A percentile compares a stretch with the other conserved stretches of the same genome.
Evolutionary conservation across 2,113 vertebrate genomes (phyloP).

Genomic region (Cervus canadensis): DNA sequence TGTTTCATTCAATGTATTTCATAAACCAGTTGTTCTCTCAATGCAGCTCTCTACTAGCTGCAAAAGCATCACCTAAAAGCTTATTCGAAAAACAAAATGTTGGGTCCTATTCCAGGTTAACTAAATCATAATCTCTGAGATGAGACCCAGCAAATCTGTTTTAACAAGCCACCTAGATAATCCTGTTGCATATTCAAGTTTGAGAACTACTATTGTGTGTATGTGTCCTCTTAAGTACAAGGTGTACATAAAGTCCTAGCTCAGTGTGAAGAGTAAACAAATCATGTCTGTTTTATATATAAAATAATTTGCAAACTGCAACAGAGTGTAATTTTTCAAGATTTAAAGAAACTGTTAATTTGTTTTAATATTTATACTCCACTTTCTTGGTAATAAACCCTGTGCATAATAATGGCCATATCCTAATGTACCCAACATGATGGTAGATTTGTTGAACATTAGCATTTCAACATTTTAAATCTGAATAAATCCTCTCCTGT

Average conservation of each 20-base stretch:
- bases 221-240: background rate
- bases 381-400: background rate
- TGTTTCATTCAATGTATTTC: background rate
- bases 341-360: slow-evolving; percentile 11
- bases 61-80: background rate
- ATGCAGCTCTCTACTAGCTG: background rate
- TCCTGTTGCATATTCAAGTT: background rate
- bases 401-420: background rate
- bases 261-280: slow-evolving; percentile 11
- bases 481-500: background rate
- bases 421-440: background rate
- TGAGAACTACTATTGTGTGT: background rate
- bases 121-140: background rate
- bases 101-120: background rate
- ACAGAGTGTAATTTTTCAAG: background rate
- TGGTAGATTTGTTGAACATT: background rate
- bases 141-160: background rate
- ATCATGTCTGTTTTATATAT: background rate
- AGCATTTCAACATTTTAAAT: background rate
- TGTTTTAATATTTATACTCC: slow-evolving; percentile 11
- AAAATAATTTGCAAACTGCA: background rate
- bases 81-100: background rate
- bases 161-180: background rate
- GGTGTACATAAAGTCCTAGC: background rate
- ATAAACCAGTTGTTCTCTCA: background rate